phyloP scores from a whole-genome alignment of 2,888 invertebrate species.

The Phortica okadai region DNA sequence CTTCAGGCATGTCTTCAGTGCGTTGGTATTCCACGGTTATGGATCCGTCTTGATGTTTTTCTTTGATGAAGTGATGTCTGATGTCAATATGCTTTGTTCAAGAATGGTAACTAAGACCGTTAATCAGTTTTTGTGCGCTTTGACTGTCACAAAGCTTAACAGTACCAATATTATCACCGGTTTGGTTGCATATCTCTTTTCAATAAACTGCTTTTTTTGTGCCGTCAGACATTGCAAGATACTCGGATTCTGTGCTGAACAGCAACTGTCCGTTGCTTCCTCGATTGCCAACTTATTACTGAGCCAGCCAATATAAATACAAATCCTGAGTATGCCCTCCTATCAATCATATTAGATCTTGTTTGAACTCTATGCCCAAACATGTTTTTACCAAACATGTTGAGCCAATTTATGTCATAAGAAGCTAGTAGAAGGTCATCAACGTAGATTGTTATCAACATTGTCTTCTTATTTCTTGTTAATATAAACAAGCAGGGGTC shows the following conservation, averaged over 20 bases:
- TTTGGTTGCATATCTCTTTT: background rate
- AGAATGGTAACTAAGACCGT: background rate
- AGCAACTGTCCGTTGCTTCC: too few relatives aligned
- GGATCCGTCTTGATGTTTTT: background rate
- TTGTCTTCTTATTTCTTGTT: conserved; percentile 35
- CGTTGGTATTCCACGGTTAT: background rate
- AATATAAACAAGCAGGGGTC: conserved; percentile 46
- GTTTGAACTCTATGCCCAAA: conserved; percentile 43
- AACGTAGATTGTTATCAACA: too few relatives aligned
- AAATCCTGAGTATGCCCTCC: too few relatives aligned
- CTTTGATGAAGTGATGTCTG: background rate
- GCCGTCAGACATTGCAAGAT: background rate
- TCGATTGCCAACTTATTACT: too few relatives aligned
- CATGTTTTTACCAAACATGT: conserved; percentile 46
- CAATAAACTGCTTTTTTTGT: too few relatives aligned
- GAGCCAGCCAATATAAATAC: too few relatives aligned
- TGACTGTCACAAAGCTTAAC: background rate
- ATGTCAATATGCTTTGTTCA: conserved; percentile 9
- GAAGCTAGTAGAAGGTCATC: too few relatives aligned
- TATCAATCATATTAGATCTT: conserved; percentile 5
- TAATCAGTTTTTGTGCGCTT: background rate
- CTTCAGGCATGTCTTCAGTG: background rate
- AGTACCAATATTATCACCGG: background rate
- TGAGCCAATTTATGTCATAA: too few relatives aligned
- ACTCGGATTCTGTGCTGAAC: too few relatives aligned